phyloP scores from a whole-genome alignment of 1,140 invertebrate genomes.

The Eulimnadia texana region DNA sequence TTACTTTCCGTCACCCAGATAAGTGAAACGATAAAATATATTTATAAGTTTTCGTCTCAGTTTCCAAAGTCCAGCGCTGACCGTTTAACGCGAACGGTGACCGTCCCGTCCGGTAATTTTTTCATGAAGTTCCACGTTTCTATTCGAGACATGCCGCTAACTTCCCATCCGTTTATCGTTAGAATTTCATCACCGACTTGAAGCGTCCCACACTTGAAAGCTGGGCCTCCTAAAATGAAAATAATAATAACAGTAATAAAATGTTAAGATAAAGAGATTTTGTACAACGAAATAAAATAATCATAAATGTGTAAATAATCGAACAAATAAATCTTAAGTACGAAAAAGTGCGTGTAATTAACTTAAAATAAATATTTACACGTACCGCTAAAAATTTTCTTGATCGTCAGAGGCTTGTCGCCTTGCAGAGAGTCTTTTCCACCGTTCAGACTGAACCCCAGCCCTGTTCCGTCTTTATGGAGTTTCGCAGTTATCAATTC shows the following conservation, averaged over 20 bases:
- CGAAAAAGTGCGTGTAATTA: too few relatives aligned
- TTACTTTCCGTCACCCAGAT: too few relatives aligned
- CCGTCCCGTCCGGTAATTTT: slow-evolving; percentile 63
- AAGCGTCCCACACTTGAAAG: slow-evolving; percentile 69
- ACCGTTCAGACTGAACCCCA: slow-evolving; percentile 84
- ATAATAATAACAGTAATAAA: slow-evolving; percentile 10
- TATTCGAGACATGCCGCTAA: slow-evolving; percentile 68
- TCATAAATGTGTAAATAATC: neutral
- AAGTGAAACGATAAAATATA: too few relatives aligned
- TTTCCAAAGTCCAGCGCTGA: neutral
- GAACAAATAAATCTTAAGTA: too few relatives aligned
- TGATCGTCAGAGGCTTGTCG: slow-evolving; percentile 68
- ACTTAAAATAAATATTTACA: too few relatives aligned
- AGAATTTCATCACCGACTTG: slow-evolving; percentile 73
- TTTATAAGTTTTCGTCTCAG: neutral
- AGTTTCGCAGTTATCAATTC: slow-evolving; percentile 44
- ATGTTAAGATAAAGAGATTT: neutral
- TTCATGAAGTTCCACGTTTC: slow-evolving; percentile 89
- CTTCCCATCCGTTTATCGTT: slow-evolving; percentile 60
- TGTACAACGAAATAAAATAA: neutral
- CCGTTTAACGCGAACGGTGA: slow-evolving; percentile 24
- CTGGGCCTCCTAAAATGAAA: slow-evolving; percentile 64
- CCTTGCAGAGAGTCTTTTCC: slow-evolving; percentile 76
- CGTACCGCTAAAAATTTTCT: slow-evolving; percentile 88
- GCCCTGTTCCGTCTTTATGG: slow-evolving; percentile 69